A percentile compares a stretch with the other conserved stretches of the same genome.
Evolutionary conservation across 2,888 invertebrate genomes (phyloP).

Genomic region (Ochropacha duplaris): DNA sequence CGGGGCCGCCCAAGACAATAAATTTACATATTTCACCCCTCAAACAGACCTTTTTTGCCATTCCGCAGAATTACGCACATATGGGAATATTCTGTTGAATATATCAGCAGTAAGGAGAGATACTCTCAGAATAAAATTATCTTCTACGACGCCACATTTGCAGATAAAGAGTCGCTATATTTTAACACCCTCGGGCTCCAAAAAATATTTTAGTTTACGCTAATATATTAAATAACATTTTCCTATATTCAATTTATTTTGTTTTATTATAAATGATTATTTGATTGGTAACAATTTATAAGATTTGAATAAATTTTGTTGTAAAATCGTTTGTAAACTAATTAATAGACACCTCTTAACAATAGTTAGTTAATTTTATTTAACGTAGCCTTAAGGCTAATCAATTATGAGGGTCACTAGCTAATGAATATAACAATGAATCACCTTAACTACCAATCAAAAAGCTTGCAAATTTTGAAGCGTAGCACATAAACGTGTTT

Average conservation of each 20-base stretch:
- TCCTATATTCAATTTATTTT: background rate
- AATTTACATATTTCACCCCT: conserved; percentile 84
- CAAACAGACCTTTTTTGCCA: conserved; percentile 83
- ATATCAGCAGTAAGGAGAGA: conserved; percentile 81
- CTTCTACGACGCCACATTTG: conserved; percentile 75
- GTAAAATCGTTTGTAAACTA: too few species aligned
- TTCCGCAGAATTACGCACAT: conserved; percentile 83
- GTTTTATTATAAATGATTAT: background rate
- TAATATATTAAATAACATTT: background rate
- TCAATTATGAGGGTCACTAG: too few species aligned
- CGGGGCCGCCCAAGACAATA: conserved; percentile 82
- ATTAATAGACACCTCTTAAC: too few species aligned
- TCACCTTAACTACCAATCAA: too few species aligned
- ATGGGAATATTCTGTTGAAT: conserved; percentile 83
- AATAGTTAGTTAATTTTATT: too few species aligned
- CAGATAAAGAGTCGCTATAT: conserved; percentile 66
- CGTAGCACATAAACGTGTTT: background rate
- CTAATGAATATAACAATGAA: too few species aligned
- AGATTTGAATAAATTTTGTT: too few species aligned
- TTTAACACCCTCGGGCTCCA: conserved; percentile 47
- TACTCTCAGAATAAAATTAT: conserved; percentile 82
- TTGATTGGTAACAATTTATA: too few species aligned
- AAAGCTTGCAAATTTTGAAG: background rate
- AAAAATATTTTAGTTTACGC: conserved; percentile 23
- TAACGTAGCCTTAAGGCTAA: too few species aligned